Base-by-base conservation (phyloP, 2,113 vertebrate species). In the Suncus etruscus region DNA sequence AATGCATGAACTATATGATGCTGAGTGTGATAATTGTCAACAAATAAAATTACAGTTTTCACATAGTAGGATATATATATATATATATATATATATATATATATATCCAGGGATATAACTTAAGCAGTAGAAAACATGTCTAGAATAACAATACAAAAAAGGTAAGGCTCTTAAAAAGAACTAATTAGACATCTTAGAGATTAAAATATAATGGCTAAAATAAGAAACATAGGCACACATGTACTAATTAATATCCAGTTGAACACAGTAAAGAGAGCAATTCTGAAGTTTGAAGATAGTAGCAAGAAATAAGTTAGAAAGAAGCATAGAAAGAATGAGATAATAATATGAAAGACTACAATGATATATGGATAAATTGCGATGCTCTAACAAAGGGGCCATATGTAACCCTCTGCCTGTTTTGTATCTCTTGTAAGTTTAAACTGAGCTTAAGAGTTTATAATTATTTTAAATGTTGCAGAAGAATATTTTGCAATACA, bases 131-230 rank as follows among this genome's bases (percentile, higher is more conserved):
- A 54, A 54, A 12, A 54, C 12, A 54, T 15, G 18, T 54, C 12
- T 54, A 54, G 12, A 54, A 16, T 14, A 54, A 54, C 54, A 54
- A 54, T 54, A 54, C 61, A 32, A 58, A 32, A 83, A 58, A 50
- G 86, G 86, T 3, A 76, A 7, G 1, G 27, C 50, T 77, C 10
- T 83, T 90, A 94, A 87, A 87, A 14, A 84, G 8, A 90, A 77
- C 80, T 68, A 86, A 77, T 80, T 68, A 86, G 31, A 70, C 39
- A 93, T 83, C 66, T 48, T 80, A 3, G 18, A 48, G 78, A 88
- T 83, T 77, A 89, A 93, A 76, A 66, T 39, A 72, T 47, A 80
- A 29, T 63, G 45, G 80, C 47, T 81, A 85, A 83, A 81, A 87
- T 48, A 82, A 78, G 54, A 51, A 83, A 73, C 39, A 54, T 29